phyloP scores from a whole-genome alignment of 2,888 invertebrate genomes.

The Chrysolina americana region DNA sequence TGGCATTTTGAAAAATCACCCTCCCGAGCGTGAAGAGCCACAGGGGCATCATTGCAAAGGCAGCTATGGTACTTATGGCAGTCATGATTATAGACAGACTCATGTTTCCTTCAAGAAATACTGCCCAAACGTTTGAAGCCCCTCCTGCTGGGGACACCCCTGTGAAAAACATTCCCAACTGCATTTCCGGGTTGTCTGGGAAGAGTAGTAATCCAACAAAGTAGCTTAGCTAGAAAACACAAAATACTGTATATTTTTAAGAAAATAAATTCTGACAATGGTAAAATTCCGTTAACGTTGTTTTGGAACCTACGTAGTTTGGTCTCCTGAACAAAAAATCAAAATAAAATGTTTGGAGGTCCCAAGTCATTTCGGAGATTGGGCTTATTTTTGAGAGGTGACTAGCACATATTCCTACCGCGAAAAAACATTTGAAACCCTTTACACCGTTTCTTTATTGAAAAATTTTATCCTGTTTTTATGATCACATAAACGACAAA shows the following conservation, averaged over 20 bases:
- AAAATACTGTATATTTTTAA: neutral
- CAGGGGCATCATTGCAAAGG: constrained; percentile 91
- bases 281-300: too few species aligned
- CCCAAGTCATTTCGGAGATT: too few species aligned
- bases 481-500: too few species aligned
- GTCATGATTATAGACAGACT: constrained; percentile 97
- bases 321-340: too few species aligned
- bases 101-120: constrained; percentile 91
- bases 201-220: constrained; percentile 81
- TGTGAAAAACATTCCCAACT: constrained; percentile 90
- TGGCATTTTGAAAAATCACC: constrained; percentile 71
- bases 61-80: constrained; percentile 83
- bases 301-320: too few species aligned
- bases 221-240: constrained; percentile 77
- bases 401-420: too few species aligned
- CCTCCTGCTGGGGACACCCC: constrained; percentile 95
- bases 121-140: constrained; percentile 97
- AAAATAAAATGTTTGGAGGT: too few species aligned
- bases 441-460: too few species aligned
- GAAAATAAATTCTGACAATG: too few species aligned
- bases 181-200: constrained; percentile 78
- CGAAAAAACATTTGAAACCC: too few species aligned
- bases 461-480: too few species aligned
- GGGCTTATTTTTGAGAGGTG: too few species aligned
- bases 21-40: constrained; percentile 92